Percentiles rank a stretch among this genome's conserved stretches.
Conservation (phyloP, 2,797 vertebrate genomes). For the Heliangelus exortis region DNA sequence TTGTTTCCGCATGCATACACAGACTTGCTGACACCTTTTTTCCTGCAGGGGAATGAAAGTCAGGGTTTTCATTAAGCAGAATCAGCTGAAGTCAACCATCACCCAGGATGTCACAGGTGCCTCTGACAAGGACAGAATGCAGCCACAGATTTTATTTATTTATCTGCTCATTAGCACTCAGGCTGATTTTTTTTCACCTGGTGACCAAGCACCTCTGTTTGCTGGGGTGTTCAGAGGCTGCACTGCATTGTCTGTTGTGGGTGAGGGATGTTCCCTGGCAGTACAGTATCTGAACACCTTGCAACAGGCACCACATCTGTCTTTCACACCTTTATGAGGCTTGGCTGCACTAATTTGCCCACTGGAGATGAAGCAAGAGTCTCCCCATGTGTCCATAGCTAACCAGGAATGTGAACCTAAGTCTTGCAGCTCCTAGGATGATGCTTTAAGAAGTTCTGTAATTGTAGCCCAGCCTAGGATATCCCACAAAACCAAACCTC, state of each 20-base stretch:
- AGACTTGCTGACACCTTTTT: not conserved
- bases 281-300: not conserved
- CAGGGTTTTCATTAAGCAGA: not conserved
- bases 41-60: not conserved
- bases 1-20: not conserved
- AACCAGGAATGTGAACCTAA: constrained; percentile 37
- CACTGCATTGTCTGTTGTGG: accelerated
- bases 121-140: not conserved
- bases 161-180: not conserved
- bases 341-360: not conserved
- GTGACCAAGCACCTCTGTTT: accelerated
- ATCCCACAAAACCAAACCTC: not conserved
- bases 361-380: not conserved
- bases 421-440: not conserved
- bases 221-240: not conserved
- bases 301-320: accelerated
- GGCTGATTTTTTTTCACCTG: not conserved
- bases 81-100: not conserved
- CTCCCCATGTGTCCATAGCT: not conserved
- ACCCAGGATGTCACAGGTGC: not conserved
- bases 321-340: not conserved
- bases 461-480: not conserved
- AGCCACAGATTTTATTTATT: not conserved
- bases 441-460: not conserved
- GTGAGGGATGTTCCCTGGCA: not conserved